These are phyloP conservation scores for Corvus moneduloides DNA, from an alignment of 2,113 vertebrate species.

Conservation along the genomic window DNA sequence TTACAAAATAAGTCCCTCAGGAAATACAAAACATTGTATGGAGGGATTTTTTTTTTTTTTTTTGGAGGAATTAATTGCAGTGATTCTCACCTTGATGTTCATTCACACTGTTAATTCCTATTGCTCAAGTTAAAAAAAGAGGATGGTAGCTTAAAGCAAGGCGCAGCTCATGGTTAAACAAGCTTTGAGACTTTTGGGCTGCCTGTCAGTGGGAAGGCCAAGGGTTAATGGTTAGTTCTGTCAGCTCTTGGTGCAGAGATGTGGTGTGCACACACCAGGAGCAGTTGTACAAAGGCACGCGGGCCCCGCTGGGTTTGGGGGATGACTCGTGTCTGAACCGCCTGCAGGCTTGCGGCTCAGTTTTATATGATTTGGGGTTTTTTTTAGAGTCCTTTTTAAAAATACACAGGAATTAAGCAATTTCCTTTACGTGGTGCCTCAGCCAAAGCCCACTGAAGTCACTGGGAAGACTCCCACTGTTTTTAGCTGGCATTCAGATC, in stretches of 20 bases:
- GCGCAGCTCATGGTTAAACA: rapidly evolving
- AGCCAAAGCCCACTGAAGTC: constrained; percentile 42
- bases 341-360: not conserved
- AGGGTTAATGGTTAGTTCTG: not conserved
- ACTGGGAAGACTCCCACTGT: constrained; percentile 29
- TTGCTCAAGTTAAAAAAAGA: not conserved
- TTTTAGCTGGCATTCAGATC: not conserved
- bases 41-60: not conserved
- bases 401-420: constrained; percentile 41
- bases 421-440: constrained; percentile 19
- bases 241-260: not conserved
- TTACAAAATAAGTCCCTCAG: not conserved
- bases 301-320: not conserved
- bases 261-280: not conserved
- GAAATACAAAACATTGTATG: not conserved
- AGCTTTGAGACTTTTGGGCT: not conserved
- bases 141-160: not conserved
- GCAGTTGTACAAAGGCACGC: not conserved
- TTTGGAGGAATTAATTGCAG: not conserved
- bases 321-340: not conserved
- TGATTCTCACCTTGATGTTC: not conserved
- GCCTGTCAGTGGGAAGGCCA: not conserved
- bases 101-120: not conserved
- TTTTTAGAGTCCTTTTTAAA: constrained; percentile 6
- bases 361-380: not conserved